Evolutionary conservation across 2,113 vertebrate species (phyloP), one percentile per base, ranked within the genome.

Genomic region (Numida meleagris): DNA sequence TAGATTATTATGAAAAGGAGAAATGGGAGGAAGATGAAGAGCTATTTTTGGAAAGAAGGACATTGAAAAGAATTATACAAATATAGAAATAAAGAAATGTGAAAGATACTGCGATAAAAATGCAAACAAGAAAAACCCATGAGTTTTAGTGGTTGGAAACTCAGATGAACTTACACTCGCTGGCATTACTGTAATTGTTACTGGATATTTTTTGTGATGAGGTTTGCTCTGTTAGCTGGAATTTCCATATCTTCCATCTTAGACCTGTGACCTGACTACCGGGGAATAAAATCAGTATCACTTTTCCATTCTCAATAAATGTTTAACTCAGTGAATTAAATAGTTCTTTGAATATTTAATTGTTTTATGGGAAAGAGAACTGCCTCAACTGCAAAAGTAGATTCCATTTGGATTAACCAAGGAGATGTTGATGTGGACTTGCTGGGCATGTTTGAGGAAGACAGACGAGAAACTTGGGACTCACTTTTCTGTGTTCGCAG

Each of bases 301-400:
- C 88, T 94, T 96, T 93, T 88, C 95, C 40, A 14, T 93, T 94
- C 76, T 93, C 82, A 91, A 78, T 96, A 61, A 96, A 96, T 96
- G 95, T 96, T 96, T 95, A 96, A 95, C 85, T 94, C 45, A 63
- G 88, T 94, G 94, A 96, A 95, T 95, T 95, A 96, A 95, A 91
- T 21, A 96, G 92, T 88, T 95, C 90, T 78, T 94, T 96, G 80
- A 94, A 96, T 95, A 93, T 96, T 96, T 94, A 94, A 96, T 94
- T 92, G 82, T 96, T 94, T 93, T 93, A 86, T 3, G 29, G 33
- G 50, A 76, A 23, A 75, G 62, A 80, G 92, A 94, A 66, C 48
- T 53, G 58, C 12, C 33, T 96, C 71, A 76, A 50, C n/a, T 43
- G 75, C 82, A 82, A 84, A 72, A 78, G 46, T 68, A 33, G 68